Conservation (phyloP, 2,797 vertebrate genomes). For the Leptoclinus maculatus region DNA sequence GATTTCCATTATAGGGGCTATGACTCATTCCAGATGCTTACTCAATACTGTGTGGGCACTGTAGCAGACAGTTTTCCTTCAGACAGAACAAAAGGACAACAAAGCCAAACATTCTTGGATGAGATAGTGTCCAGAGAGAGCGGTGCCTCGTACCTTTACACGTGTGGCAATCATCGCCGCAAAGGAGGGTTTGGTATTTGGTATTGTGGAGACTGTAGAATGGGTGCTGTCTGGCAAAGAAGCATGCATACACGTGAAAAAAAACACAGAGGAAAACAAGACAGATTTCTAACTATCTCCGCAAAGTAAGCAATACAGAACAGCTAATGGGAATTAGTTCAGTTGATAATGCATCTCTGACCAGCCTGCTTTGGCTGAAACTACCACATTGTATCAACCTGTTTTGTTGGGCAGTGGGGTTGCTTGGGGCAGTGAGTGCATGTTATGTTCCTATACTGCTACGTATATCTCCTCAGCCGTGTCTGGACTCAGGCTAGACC, state of each 20-base stretch:
- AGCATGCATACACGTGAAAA: not conserved
- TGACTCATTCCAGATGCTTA: constrained; percentile 82
- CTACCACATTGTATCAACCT: constrained; percentile 26
- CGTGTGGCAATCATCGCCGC: constrained; percentile 10
- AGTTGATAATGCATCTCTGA: constrained; percentile 20
- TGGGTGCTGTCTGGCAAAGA: not conserved
- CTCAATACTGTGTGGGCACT: constrained; percentile 77
- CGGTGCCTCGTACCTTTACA: constrained; percentile 1
- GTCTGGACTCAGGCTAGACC: constrained; percentile 63
- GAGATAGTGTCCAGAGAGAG: constrained; percentile 22
- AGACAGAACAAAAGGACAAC: constrained; percentile 61
- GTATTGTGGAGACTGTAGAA: not conserved
- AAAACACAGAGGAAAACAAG: constrained; percentile 1
- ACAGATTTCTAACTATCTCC: constrained; percentile 6
- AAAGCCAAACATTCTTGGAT: constrained; percentile 42
- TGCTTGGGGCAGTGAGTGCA: constrained; percentile 45
- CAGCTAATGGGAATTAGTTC: constrained; percentile 22
- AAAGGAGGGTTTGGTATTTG: not conserved
- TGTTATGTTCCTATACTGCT: constrained; percentile 28
- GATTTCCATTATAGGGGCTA: constrained; percentile 82
- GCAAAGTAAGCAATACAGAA: constrained; percentile 19
- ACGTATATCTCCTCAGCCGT: constrained; percentile 36
- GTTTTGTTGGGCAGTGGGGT: not conserved
- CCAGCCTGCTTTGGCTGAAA: not conserved
- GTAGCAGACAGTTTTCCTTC: constrained; percentile 73